Evolutionary conservation across 2,797 vertebrate genomes (phyloP).

Genomic region (Pantherophis vulpinus): DNA sequence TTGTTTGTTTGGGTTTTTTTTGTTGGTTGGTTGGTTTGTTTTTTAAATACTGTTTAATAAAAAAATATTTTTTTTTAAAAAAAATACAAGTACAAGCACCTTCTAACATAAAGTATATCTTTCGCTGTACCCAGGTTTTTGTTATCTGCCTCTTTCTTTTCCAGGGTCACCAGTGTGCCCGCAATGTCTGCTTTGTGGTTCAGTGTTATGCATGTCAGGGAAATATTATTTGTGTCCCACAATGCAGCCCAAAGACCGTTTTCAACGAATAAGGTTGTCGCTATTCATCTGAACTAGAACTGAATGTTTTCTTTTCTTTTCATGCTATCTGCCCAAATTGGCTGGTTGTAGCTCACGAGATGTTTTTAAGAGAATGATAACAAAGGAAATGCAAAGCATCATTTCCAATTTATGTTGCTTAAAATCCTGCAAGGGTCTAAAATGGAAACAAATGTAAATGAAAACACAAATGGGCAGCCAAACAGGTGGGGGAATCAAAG

Average conservation of each 20-base stretch:
- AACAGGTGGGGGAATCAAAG: not conserved
- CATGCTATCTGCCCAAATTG: slow-evolving; percentile 16
- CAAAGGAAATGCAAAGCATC: not conserved
- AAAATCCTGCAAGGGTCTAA: not conserved
- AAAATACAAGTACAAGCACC: not conserved
- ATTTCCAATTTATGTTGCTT: slow-evolving; percentile 10
- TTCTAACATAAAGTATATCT: not conserved
- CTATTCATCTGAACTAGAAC: not conserved
- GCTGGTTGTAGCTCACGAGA: not conserved
- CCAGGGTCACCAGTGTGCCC: not conserved
- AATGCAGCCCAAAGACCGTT: not conserved
- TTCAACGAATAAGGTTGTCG: not conserved
- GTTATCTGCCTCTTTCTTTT: not conserved
- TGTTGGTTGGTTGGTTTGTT: too few species aligned
- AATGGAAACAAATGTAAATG: slow-evolving; percentile 24
- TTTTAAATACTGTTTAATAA: too few species aligned
- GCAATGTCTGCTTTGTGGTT: not conserved
- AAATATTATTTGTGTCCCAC: not conserved
- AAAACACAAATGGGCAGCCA: slow-evolving; percentile 27
- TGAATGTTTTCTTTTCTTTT: not conserved
- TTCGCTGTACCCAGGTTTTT: not conserved
- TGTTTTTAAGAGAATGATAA: not conserved
- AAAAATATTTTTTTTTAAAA: too few species aligned
- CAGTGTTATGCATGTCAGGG: not conserved
- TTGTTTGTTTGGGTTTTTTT: too few species aligned